Evolutionary conservation across 1,140 invertebrate genomes (phyloP), one percentile per base, ranked within the genome.

Genomic region (Bombus confusus): DNA sequence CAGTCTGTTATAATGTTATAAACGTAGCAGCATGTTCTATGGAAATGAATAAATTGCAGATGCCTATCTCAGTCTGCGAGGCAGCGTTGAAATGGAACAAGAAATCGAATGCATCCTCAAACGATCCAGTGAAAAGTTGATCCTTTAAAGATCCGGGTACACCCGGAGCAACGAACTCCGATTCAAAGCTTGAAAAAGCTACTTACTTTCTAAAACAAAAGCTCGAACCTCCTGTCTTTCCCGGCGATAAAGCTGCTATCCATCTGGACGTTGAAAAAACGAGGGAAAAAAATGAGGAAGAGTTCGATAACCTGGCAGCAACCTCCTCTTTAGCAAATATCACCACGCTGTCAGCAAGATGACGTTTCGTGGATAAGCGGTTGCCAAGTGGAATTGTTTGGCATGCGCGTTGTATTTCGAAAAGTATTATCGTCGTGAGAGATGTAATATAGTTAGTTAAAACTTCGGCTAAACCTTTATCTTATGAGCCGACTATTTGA

Each of bases 331-430:
- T 68, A 37, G 0, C 18, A 34, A 25, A 76, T 72, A 31, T 79
- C 43, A 69, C n/a, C 66, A 8, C 8, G 25, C 28, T 84, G 37
- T 71, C 77, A 84, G 66, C 5, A 22, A 52, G 37, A 12, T 59
- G 37, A 84, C 75, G 66, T 84, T 79, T 71, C 34, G 31, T 82
- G 39, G n/a, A 69, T 78, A 66, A 78, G 13, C 37, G 43, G 82
- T 84, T 78, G 76, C 71, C 76, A 84, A 84, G 75, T 71, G 34
- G 31, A 34, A 84, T 79, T 79, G 82, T 84, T 84, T 84, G 76
- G 52, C 82, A 84, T 84, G 82, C 82, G 82, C 82, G 64, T 31
- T 71, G 57, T 59, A 71, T 71, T 84, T 59, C 31, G 8, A 39
- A 34, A 47, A 25, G 5, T 62, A 43, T 74, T 8, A 37, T 41